Base-by-base conservation (phyloP, 2,113 vertebrate genomes). In the Colinus virginianus region DNA sequence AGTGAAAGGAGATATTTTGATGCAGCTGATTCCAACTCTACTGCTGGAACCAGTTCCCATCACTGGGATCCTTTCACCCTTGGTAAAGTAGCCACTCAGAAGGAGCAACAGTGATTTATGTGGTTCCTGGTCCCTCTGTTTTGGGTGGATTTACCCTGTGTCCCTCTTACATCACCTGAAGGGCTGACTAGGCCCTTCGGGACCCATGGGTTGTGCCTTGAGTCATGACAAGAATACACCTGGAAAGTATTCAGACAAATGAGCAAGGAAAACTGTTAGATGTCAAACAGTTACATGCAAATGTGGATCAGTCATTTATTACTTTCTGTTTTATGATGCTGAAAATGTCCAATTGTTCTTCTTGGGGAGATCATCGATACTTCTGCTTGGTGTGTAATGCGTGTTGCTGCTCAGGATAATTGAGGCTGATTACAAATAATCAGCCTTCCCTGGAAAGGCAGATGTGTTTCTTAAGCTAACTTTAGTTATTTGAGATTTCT, bases 181-280 rank as follows among this genome's bases (percentile, higher is more conserved):
- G 36, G 36, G 36, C 36, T 42, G 42, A 67, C 9, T 14, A 0
- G 64, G 55, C 4, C 8, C 10, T 7, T 61, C 40, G 32, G 40
- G 34, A 77, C 11, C 2, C 0, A 12, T 36, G 20, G 8, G 69
- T 66, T 55, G 5, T 77, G 32, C 34, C 13, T 43, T 19, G n/a
- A 19, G 19, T 9, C 32, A 1, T 23, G 34, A 22, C 45, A 36
- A 38, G 10, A 26, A 22, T 34, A 68, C 1, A 0, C 26, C 28
- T 69, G 63, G 59, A 17, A 84, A 72, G 3, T 34, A 15, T 36
- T 79, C 58, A 30, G 59, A 19, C 3, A 16, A 32, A 6, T 56
- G 59, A 89, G 62, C 34, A 3, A 48, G 58, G 18, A 75, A 76
- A 78, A 38, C 20, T 61, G 11, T 16, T 62, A 9, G 30, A 34